These are phyloP conservation scores for Suillia variegata DNA, from an alignment of 2,888 invertebrate genomes.

Conservation along the genomic window DNA sequence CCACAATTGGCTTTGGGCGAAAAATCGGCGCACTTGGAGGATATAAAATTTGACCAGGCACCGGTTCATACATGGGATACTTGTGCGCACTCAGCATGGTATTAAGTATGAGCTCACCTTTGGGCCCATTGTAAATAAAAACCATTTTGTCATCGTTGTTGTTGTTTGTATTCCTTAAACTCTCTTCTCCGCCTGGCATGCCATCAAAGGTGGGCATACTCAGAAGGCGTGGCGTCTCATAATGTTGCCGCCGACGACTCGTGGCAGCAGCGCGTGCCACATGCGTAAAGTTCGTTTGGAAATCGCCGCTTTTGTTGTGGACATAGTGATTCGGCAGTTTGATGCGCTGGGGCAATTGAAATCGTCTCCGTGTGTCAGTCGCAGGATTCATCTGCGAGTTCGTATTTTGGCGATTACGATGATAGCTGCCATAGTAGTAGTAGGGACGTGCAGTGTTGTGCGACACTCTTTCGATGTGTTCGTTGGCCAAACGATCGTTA, in stretches of 20 bases:
- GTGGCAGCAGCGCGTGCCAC: too few species aligned
- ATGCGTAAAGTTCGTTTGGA: too few species aligned
- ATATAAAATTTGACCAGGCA: slow-evolving; percentile 55
- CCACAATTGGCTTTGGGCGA: slow-evolving; percentile 47
- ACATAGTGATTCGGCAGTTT: slow-evolving; percentile 44
- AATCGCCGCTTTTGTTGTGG: slow-evolving; percentile 12
- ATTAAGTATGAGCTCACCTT: slow-evolving; percentile 52
- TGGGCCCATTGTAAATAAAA: slow-evolving; percentile 50
- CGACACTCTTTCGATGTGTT: slow-evolving; percentile 13
- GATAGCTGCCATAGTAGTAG: slow-evolving; percentile 25
- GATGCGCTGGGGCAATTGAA: slow-evolving; percentile 14
- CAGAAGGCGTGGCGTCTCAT: slow-evolving; percentile 22
- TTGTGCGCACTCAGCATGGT: slow-evolving; percentile 50
- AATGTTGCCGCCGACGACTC: not conserved
- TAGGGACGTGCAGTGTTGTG: slow-evolving; percentile 5
- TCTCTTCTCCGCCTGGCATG: slow-evolving; percentile 39
- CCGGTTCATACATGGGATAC: slow-evolving; percentile 58
- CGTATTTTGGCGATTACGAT: not conserved
- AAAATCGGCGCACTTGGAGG: slow-evolving; percentile 54
- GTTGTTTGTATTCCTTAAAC: slow-evolving; percentile 16
- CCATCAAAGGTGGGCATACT: slow-evolving; percentile 44
- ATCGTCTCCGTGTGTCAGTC: slow-evolving; percentile 31
- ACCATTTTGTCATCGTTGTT: slow-evolving; percentile 29
- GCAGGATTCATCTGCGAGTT: slow-evolving; percentile 18
- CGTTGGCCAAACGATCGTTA: slow-evolving; percentile 42